These are phyloP conservation scores for Drosophila pectinifera DNA, from an alignment of 1,140 invertebrate genomes.

Conservation along the genomic window DNA sequence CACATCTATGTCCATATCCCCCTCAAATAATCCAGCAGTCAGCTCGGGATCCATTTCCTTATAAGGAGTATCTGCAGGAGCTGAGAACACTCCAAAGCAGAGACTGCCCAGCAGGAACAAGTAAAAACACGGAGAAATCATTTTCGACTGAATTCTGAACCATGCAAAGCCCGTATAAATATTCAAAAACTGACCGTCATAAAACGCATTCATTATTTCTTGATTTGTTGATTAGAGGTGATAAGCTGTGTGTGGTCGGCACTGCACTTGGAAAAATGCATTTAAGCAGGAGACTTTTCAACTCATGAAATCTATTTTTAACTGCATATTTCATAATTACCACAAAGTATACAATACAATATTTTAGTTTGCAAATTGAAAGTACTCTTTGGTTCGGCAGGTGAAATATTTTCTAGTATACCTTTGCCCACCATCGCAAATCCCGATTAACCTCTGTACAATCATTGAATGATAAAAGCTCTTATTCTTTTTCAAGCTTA, in stretches of 20 bases:
- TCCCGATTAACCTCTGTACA: fast-evolving
- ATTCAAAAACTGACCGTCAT: constrained; percentile 1
- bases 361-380: too few relatives aligned
- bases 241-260: too few relatives aligned
- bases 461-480: too few relatives aligned
- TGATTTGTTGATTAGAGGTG: constrained; percentile 6
- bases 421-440: neutral
- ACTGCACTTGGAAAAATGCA: too few relatives aligned
- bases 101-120: constrained; percentile 23
- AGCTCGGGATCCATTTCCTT: constrained; percentile 7
- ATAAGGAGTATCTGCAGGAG: constrained; percentile 1
- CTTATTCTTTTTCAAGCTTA: too few relatives aligned
- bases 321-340: too few relatives aligned
- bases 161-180: neutral
- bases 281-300: too few relatives aligned
- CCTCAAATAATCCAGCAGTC: too few relatives aligned
- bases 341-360: too few relatives aligned
- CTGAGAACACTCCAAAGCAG: neutral
- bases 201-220: constrained; percentile 6
- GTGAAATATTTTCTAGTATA: too few relatives aligned
- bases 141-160: constrained; percentile 37
- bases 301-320: too few relatives aligned
- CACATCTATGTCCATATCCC: neutral
- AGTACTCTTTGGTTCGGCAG: too few relatives aligned
- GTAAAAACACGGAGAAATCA: constrained; percentile 10